Conservation (phyloP, 2,113 vertebrate genomes). For the Rhombomys opimus region DNA sequence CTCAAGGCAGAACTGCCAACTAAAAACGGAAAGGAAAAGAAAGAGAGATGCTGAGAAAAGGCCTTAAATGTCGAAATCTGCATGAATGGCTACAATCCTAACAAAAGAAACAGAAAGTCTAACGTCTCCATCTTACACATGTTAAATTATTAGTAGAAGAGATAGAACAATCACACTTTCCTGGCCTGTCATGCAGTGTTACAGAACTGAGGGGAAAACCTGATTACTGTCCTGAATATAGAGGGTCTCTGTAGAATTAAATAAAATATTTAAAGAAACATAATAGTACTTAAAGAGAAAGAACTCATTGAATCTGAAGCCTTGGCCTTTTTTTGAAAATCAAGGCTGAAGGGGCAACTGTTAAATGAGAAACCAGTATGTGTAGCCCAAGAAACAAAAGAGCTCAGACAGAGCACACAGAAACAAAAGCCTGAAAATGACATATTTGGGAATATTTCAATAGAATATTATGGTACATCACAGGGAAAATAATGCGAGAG, state of each 20-base stretch:
- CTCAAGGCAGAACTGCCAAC: neutral
- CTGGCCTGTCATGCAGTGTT: neutral
- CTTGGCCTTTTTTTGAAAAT: neutral
- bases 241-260: neutral
- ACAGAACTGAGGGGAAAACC: neutral
- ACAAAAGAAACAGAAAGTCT: neutral
- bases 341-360: neutral
- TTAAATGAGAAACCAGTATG: neutral
- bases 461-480: neutral
- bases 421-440: neutral
- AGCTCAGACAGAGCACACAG: fast-evolving
- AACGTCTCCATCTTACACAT: neutral
- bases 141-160: neutral
- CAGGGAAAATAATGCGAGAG: neutral
- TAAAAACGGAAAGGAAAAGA: neutral
- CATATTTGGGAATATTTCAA: neutral
- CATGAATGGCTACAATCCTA: neutral
- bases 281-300: neutral
- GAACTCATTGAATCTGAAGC: neutral
- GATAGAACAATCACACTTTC: neutral
- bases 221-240: neutral
- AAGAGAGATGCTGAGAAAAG: neutral
- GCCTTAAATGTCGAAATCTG: neutral
- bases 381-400: neutral
- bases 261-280: neutral